Evolutionary conservation across 2,888 invertebrate species (phyloP), one percentile per base, ranked within the genome.

Genomic region (Hirudinaria manillensis): DNA sequence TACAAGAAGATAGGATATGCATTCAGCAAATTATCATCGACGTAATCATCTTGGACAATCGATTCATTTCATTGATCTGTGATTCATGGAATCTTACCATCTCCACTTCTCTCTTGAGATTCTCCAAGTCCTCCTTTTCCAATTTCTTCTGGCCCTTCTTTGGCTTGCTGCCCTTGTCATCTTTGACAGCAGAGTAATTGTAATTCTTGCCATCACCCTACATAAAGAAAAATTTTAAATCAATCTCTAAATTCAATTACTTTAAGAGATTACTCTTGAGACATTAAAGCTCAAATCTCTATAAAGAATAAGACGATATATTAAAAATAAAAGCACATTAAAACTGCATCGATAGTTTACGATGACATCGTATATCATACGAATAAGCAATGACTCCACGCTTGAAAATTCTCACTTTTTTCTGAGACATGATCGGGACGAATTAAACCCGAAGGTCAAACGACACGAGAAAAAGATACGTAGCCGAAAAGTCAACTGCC

Each of bases 71-170:
- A 45, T 45, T 61, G n/a, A 61, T 61, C 29, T 27, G 21, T 16
- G 29, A 13, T 7, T 29, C 61, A 3, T 61, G 4, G 6, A 61
- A 27, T 61, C 72, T 72, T 76, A 85, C 85, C 88, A 98, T 96
- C 88, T 95, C 94, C 89, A 98, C 90, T 90, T 98, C 98, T 89
- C 97, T 96, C 88, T 98, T 98, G 86, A 98, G 90, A 88, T 97
- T 95, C 89, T 96, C 95, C 89, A 98, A 90, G 87, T 98, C 81
- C 38, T 80, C 80, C 80, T 83, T 83, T 77, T 82, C 81, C 70
- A 82, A 92, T 89, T 80, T 90, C 87, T 90, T 89, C 83, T 16
- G 32, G 2, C 45, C 51, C 3, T 80, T 90, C 87, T 90, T 89
- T 84, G 29, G 29, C 10, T 51, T 34, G 19, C n/a, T 36, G 2